These are phyloP conservation scores for Verasper variegatus DNA, from an alignment of 2,113 vertebrate species.

Conservation along the genomic window DNA sequence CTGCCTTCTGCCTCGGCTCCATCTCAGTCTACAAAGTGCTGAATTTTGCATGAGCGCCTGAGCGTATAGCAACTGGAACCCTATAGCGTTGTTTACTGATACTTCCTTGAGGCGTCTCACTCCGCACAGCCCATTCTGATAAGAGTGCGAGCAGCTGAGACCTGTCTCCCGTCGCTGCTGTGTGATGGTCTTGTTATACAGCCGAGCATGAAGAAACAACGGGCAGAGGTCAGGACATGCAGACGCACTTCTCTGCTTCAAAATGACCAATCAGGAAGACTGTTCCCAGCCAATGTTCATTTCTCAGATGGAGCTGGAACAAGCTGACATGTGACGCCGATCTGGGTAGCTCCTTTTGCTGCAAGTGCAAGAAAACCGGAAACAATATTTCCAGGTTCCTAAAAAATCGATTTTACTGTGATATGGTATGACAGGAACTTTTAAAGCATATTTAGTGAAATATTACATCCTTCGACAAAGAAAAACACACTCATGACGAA, in stretches of 20 bases:
- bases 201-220: slow-evolving; percentile 64
- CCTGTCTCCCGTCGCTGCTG: slow-evolving; percentile 64
- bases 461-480: background rate
- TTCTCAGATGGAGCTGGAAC: slow-evolving; percentile 33
- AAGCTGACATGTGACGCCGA: slow-evolving; percentile 68
- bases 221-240: slow-evolving; percentile 72
- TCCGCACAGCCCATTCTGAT: slow-evolving; percentile 58
- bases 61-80: slow-evolving; percentile 73
- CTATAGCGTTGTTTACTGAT: slow-evolving; percentile 77
- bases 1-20: slow-evolving; percentile 53
- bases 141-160: slow-evolving; percentile 68
- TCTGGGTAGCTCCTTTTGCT: slow-evolving; percentile 36
- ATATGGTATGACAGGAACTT: slow-evolving; percentile 18
- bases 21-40: slow-evolving; percentile 68
- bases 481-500: background rate
- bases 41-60: slow-evolving; percentile 80
- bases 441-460: slow-evolving; percentile 8
- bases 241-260: slow-evolving; percentile 62
- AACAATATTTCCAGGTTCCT: slow-evolving; percentile 1
- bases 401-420: slow-evolving; percentile 44
- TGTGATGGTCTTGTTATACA: slow-evolving; percentile 74
- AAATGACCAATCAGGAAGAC: slow-evolving; percentile 74
- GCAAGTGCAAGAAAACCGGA: slow-evolving; percentile 31
- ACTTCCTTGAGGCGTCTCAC: slow-evolving; percentile 68
- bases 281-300: slow-evolving; percentile 57